Evolutionary conservation across 37 sponge, comb jelly and placozoan genomes (phyloP), one percentile per base, ranked within the genome.

Genomic region (Beroe forskalii): DNA sequence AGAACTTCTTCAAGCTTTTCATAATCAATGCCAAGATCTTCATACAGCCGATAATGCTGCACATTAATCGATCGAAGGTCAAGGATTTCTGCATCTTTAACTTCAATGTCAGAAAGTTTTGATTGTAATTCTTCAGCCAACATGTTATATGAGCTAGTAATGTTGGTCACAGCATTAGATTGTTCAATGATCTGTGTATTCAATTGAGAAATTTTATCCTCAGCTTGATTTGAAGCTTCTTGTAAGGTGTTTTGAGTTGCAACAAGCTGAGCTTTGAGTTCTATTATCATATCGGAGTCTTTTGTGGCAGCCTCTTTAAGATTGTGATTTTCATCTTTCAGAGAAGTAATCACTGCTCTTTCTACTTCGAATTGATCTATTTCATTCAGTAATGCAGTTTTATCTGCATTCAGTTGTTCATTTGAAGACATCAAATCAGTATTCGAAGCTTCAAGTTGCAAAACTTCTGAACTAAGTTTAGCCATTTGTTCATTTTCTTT

Each of bases 361-460:
- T 80, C 86, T 8, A 43, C 55, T 6, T 80, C 86, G 40, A 80
- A 80, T 23, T 80, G 43, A 2, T 80, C 86, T 4, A 80, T 48
- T 37, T 80, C 86, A 1, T 20, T 14, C 86, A 80, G 20, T 9
- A 80, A 42, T 6, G 14, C 86, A 38, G 37, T 6, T 41, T 38
- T 80, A 2, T 80, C 86, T 1, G 1, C 35, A 4, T 35, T 9
- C 30, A 80, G 30, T 12, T 4, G 24, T 42, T 39, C 48, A 22
- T 43, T 44, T 17, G 12, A 24, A 35, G 22, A 25, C 27, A 3
- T 6, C n/a, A 80, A 25, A 28, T 43, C 9, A 25, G 44, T 48
- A 42, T 80, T 23, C 12, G 44, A 25, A 23, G n/a, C 17, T 1
- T 25, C 42, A 0, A 80, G 86, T 38, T 80, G 48, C 0, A 42